Conservation (phyloP, 2,888 invertebrate species). For the Euclidia mi region DNA sequence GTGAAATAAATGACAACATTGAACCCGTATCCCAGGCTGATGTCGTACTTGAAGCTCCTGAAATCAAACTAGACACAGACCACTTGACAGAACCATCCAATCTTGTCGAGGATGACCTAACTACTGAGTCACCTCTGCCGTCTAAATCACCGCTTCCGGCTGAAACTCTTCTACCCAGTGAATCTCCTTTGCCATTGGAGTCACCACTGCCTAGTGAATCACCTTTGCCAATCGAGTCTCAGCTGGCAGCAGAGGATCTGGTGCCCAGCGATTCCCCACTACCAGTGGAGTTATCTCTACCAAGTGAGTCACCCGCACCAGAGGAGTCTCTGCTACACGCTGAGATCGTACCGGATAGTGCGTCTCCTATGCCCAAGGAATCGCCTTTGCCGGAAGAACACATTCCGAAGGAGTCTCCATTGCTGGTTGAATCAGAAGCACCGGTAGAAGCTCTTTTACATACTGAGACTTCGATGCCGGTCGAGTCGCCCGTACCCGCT, state of each 20-base stretch:
- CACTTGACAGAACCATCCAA: constrained; percentile 35
- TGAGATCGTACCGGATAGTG: constrained; percentile 43
- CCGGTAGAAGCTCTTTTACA: constrained; percentile 9
- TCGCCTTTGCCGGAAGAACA: constrained; percentile 38
- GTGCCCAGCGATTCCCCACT: constrained; percentile 51
- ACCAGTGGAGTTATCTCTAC: constrained; percentile 42
- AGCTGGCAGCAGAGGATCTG: constrained; percentile 46
- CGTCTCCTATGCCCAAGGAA: constrained; percentile 49
- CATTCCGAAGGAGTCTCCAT: constrained; percentile 33
- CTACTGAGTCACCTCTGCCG: constrained; percentile 38
- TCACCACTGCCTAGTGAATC: constrained; percentile 53
- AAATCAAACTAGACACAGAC: constrained; percentile 50
- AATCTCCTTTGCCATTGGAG: constrained; percentile 50
- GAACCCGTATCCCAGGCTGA: constrained; percentile 34
- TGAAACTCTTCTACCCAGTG: constrained; percentile 40
- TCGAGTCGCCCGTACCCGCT: constrained; percentile 33
- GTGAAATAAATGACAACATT: constrained; percentile 33
- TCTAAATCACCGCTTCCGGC: constrained; percentile 46
- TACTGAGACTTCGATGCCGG: not conserved
- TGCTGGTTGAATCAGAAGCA: constrained; percentile 23
- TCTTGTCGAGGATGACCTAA: constrained; percentile 24
- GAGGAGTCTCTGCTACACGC: constrained; percentile 49
- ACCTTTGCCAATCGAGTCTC: constrained; percentile 54
- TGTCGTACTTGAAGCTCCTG: constrained; percentile 32
- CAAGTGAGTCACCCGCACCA: constrained; percentile 50